These are phyloP conservation scores for Allygus modestus DNA, from an alignment of 2,888 invertebrate species.

Conservation along the genomic window DNA sequence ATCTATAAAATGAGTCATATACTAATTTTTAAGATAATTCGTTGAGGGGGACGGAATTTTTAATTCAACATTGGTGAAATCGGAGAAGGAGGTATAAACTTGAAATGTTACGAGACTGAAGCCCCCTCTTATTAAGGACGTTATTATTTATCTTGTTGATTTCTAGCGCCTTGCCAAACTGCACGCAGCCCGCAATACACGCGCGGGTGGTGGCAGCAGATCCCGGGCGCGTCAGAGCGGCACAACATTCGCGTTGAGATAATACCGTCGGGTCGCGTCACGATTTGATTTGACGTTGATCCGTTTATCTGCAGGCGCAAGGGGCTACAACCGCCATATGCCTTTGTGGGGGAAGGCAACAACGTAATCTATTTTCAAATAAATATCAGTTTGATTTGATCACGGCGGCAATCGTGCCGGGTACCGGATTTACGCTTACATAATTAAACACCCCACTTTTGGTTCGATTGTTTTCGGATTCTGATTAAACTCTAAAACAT, in stretches of 20 bases:
- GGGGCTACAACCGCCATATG: conserved; percentile 30
- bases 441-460: not conserved
- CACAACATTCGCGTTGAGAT: not conserved
- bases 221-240: not conserved
- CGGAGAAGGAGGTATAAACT: no score
- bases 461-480: not conserved
- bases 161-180: no score
- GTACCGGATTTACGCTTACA: not conserved
- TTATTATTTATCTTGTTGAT: no score
- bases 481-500: no score
- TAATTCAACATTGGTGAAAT: no score
- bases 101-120: no score
- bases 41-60: no score
- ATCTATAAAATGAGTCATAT: no score
- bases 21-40: no score
- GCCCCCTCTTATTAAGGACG: no score
- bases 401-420: not conserved
- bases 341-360: not conserved
- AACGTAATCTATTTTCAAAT: conserved; percentile 16
- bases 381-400: conserved; percentile 20
- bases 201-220: no score
- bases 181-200: no score
- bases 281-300: conserved; percentile 65
- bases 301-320: conserved; percentile 61
- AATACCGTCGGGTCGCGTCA: conserved; percentile 43